Percentiles rank a stretch among this genome's conserved stretches.
Conservation (phyloP, 2,888 invertebrate genomes). For the Synergus laeviventris region DNA sequence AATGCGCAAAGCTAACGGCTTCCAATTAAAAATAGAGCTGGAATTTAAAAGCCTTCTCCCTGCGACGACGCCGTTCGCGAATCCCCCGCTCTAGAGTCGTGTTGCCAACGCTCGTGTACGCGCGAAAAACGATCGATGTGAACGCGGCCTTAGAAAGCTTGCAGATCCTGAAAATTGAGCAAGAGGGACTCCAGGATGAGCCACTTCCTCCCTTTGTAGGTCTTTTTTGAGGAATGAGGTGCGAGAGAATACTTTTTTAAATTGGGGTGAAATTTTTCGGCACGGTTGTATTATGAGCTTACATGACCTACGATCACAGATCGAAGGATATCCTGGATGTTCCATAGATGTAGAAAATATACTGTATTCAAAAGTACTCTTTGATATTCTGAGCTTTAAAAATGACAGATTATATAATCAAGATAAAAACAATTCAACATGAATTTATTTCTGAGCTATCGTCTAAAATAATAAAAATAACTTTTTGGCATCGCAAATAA, state of each 20-base stretch:
- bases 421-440: too few relatives aligned
- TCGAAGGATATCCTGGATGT: too few relatives aligned
- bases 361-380: too few relatives aligned
- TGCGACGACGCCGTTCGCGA: slow-evolving; percentile 51
- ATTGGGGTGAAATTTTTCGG: background rate
- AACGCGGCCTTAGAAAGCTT: slow-evolving; percentile 38
- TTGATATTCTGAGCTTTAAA: too few relatives aligned
- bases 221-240: background rate
- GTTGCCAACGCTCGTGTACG: slow-evolving; percentile 41
- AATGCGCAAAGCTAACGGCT: slow-evolving; percentile 80
- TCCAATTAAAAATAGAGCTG: slow-evolving; percentile 79
- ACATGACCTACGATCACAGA: too few relatives aligned
- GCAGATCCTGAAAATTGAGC: slow-evolving; percentile 21
- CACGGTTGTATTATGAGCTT: too few relatives aligned
- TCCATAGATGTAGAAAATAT: too few relatives aligned
- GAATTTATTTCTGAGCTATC: too few relatives aligned
- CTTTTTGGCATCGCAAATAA: too few relatives aligned
- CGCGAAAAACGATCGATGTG: slow-evolving; percentile 45
- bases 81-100: slow-evolving; percentile 37
- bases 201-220: background rate
- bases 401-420: too few relatives aligned
- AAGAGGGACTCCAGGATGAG: background rate
- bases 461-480: too few relatives aligned
- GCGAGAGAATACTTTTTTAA: background rate
- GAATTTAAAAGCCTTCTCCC: slow-evolving; percentile 58